Evolutionary conservation across 2,888 invertebrate genomes (phyloP), one percentile per base, ranked within the genome.

Genomic region (Dastarcus helophoroides): DNA sequence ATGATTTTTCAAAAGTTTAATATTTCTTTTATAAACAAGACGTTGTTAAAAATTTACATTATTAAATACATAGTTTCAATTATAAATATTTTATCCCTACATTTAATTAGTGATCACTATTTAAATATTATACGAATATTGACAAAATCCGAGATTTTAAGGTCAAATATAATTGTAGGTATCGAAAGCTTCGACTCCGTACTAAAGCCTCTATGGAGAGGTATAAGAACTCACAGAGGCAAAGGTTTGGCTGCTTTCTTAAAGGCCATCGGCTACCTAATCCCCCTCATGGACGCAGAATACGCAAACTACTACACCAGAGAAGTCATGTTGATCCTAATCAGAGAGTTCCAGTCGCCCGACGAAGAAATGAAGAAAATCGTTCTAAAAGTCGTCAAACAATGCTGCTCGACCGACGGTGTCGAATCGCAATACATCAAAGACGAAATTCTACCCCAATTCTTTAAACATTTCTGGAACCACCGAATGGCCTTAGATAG

Each of bases 291-390:
- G 98, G 98, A 99, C 55, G 95, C 95, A 33, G 98, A 99, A 63
- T 99, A 98, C 54, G 98, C 98, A 1, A 97, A 95, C 63, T 98
- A 98, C 62, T 98, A 99, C 57, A 99, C 98, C 1, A 75, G 95
- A 47, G 98, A 99, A 79, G 98, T 95, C 58, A 94, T 94, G 94
- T 67, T 93, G 63, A 98, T 98, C 61, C 70, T 99, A 14, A 97
- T 98, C 50, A 77, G 98, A 63, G 98, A 99, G 69, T 99, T 99
- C 63, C 95, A 95, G 64, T 97, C 97, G 33, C 98, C 98, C 1
- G 98, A 99, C 61, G 98, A 99, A 62, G 98, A 99, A 71, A 99
- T 99, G 98, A 99, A 99, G 63, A 99, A 99, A 60, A 99, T 99
- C 66, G 98, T 99, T 1, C 69, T 99, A 41, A 99, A 99, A 72